These are phyloP conservation scores for Catamblyrhynchus diadema DNA, from an alignment of 2,797 vertebrate species.

Conservation along the genomic window DNA sequence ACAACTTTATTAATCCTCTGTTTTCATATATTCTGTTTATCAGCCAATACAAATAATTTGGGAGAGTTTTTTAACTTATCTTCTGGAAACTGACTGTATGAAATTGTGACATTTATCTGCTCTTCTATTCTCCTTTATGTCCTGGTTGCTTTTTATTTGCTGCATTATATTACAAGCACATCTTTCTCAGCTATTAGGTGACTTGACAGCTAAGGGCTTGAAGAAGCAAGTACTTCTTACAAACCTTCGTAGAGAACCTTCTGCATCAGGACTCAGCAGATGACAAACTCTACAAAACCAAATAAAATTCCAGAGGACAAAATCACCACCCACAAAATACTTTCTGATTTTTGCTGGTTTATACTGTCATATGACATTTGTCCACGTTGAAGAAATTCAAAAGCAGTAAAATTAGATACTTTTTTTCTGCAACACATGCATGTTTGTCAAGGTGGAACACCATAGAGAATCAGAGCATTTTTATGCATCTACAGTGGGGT, in stretches of 20 bases:
- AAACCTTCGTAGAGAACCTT: not conserved
- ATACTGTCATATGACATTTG: not conserved
- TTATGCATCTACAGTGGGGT: not conserved
- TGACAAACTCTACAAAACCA: not conserved
- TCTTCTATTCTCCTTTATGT: constrained; percentile 47
- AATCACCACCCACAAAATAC: not conserved
- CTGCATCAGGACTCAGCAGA: not conserved
- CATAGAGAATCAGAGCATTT: not conserved
- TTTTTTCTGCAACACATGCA: not conserved
- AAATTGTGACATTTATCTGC: not conserved
- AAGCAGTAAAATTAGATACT: not conserved
- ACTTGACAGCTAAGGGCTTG: constrained; percentile 6
- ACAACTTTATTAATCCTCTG: not conserved
- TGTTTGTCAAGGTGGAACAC: not conserved
- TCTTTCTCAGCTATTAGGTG: constrained; percentile 17
- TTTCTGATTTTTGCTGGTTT: not conserved
- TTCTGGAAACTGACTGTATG: not conserved
- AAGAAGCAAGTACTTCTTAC: not conserved
- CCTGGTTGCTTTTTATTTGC: constrained; percentile 44
- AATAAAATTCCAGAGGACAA: not conserved
- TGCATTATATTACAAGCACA: not conserved
- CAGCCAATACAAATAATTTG: not conserved
- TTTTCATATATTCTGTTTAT: not conserved
- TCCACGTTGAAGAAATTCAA: not conserved
- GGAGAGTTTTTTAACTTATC: not conserved